Percentiles rank a stretch among this genome's conserved stretches.
Conservation (phyloP, 2,888 invertebrate species). For the Calameuta filiformis region DNA sequence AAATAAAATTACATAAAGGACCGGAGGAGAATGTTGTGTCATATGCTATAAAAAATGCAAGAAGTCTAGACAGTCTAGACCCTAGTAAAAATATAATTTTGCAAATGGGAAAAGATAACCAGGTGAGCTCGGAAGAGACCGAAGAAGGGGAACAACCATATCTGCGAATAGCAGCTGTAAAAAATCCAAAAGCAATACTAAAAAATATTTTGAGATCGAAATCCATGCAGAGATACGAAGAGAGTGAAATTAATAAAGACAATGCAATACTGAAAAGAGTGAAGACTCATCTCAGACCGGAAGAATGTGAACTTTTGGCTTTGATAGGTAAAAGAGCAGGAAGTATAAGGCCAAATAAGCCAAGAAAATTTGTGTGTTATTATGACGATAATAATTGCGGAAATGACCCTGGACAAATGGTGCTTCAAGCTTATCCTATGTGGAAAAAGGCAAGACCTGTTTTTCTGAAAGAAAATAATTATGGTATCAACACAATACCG, state of each 20-base stretch:
- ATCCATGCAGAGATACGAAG: conserved; percentile 13
- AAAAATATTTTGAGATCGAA: conserved; percentile 18
- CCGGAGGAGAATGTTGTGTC: not conserved
- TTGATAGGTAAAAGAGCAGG: conserved; percentile 11
- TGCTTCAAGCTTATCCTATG: conserved; percentile 13
- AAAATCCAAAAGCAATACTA: conserved; percentile 15
- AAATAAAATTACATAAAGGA: not conserved
- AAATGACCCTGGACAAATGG: conserved; percentile 1
- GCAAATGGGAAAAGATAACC: conserved; percentile 2
- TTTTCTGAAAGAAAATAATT: not conserved
- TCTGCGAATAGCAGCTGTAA: conserved; percentile 10
- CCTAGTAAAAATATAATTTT: not conserved
- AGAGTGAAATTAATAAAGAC: not conserved
- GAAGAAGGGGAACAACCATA: not conserved
- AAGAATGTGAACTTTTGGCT: conserved; percentile 12
- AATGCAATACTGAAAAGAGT: conserved; percentile 2
- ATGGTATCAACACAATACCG: not conserved
- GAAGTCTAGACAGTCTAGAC: not conserved
- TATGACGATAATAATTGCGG: conserved; percentile 32
- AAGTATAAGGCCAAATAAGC: not conserved
- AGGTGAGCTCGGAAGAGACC: not conserved
- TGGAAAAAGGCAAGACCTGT: conserved; percentile 3
- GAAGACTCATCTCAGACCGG: conserved; percentile 10
- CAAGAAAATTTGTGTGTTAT: conserved; percentile 42
- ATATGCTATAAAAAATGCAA: not conserved